Conservation (phyloP, 2,888 invertebrate species). For the Papilio demoleus region DNA sequence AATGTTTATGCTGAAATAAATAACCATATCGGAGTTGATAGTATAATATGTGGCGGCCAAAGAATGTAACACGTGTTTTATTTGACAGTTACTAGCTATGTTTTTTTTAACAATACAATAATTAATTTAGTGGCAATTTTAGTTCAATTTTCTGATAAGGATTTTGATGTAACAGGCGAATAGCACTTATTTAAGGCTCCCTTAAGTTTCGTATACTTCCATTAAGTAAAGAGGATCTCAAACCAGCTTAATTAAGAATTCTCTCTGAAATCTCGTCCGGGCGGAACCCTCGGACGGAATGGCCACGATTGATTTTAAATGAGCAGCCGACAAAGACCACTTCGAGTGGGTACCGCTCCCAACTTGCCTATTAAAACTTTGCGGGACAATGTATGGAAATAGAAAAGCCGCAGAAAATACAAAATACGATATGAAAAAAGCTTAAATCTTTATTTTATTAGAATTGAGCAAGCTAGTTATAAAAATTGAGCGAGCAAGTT, state of each 20-base stretch:
- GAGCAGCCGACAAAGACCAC: slow-evolving; percentile 71
- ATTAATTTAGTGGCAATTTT: slow-evolving; percentile 24
- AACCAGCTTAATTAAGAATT: slow-evolving; percentile 80
- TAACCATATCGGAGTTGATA: too few species aligned
- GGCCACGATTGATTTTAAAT: slow-evolving; percentile 81
- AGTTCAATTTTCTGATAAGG: slow-evolving; percentile 47
- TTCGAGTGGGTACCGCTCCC: slow-evolving; percentile 60
- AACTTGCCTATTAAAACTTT: slow-evolving; percentile 68
- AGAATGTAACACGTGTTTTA: too few species aligned
- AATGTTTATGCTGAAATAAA: too few species aligned
- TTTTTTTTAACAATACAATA: too few species aligned
- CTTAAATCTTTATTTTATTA: neutral
- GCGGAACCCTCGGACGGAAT: slow-evolving; percentile 68
- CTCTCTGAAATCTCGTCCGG: slow-evolving; percentile 76
- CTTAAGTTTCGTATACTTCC: slow-evolving; percentile 72
- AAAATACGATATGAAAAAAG: neutral
- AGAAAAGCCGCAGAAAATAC: slow-evolving; percentile 43
- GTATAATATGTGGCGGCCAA: too few species aligned
- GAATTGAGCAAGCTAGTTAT: too few species aligned
- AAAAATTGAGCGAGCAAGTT: too few species aligned
- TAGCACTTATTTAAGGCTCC: slow-evolving; percentile 68
- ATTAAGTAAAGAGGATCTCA: slow-evolving; percentile 78
- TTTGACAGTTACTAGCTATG: too few species aligned
- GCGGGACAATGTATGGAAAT: slow-evolving; percentile 54
- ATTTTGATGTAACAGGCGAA: slow-evolving; percentile 61